Percentiles rank a stretch among this genome's conserved stretches.
These are phyloP conservation scores for Volucella bombylans DNA, from an alignment of 2,888 invertebrate genomes.

Conservation along the genomic window DNA sequence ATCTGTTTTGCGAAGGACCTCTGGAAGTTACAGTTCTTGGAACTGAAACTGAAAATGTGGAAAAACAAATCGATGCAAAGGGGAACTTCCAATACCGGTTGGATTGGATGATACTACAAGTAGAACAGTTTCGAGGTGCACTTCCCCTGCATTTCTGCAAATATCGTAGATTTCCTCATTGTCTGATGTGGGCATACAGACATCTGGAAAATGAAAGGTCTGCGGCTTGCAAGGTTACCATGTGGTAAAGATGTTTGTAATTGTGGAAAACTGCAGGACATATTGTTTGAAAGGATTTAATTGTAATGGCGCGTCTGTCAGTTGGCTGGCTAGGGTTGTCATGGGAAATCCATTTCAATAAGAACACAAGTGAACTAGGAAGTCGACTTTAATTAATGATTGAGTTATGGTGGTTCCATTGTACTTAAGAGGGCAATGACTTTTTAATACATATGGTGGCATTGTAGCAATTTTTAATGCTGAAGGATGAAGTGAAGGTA, in stretches of 20 bases:
- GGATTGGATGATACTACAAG: not conserved
- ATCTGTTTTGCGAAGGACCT: conserved; percentile 53
- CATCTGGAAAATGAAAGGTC: conserved; percentile 2
- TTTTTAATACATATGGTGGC: too few relatives aligned
- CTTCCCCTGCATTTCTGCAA: conserved; percentile 56
- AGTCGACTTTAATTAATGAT: too few relatives aligned
- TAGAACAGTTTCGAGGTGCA: conserved; percentile 43
- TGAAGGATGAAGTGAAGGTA: too few relatives aligned
- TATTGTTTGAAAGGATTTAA: too few relatives aligned
- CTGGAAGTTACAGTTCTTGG: conserved; percentile 30
- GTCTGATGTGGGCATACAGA: conserved; percentile 20
- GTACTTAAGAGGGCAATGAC: too few relatives aligned
- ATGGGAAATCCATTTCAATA: too few relatives aligned
- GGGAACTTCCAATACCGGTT: conserved; percentile 48
- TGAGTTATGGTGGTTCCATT: too few relatives aligned
- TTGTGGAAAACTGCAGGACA: too few relatives aligned
- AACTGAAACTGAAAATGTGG: conserved; percentile 6
- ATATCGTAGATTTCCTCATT: conserved; percentile 63
- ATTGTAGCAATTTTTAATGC: too few relatives aligned
- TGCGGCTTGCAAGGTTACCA: not conserved
- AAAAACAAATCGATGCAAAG: conserved; percentile 6
- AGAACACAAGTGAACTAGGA: too few relatives aligned
- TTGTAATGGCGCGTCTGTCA: too few relatives aligned
- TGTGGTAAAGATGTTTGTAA: not conserved
- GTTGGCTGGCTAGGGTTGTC: too few relatives aligned